Base-by-base conservation (phyloP, 2,113 vertebrate species). In the Lasiurus borealis region DNA sequence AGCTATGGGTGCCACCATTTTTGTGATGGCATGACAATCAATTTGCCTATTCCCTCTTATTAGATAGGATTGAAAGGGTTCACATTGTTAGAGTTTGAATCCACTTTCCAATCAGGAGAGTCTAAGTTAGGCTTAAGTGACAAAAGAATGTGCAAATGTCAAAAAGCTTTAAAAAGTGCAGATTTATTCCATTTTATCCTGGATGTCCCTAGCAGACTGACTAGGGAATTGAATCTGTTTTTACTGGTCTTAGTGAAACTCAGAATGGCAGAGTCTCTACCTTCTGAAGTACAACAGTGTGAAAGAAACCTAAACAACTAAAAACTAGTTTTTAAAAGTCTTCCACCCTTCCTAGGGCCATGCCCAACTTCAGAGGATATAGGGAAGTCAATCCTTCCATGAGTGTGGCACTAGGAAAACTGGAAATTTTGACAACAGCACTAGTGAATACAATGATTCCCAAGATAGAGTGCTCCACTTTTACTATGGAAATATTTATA, bases 391-490 rank as follows among this genome's bases (percentile, higher is more conserved):
- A 85, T 25, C 52, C 0, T 54, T n/a, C 23, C 50, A 34, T 57
- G 25, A 68, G 1, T 11, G 0, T 31, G 21, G 69, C 52, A 64
- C 5, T 80, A 50, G 11, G 1, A 73, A 77, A 92, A 44, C 19
- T 44, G 9, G 29, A 68, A n/a, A 31, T 57, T 71, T 54, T 25
- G 6, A 59, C 52, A 54, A 50, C 1, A 34, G 5, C 3, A 8
- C 27, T 29, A 23, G 18, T 23, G 8, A 82, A 46, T 21, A 36
- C 23, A 40, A 31, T 21, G n/a, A 6, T 77, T 13, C 15, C 31
- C 13, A 91, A 46, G 2, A 14, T 2, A 0, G 2, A 59, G 25
- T 6, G 15, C 1, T 15, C 25, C n/a, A 5, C 25, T 11, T 44
- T 62, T 75, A 71, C 23, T 18, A 68, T 16, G 10, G 64, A 59